Evolutionary conservation across 2,888 invertebrate species (phyloP), one percentile per base, ranked within the genome.

Genomic region (Diarsia brunnea): DNA sequence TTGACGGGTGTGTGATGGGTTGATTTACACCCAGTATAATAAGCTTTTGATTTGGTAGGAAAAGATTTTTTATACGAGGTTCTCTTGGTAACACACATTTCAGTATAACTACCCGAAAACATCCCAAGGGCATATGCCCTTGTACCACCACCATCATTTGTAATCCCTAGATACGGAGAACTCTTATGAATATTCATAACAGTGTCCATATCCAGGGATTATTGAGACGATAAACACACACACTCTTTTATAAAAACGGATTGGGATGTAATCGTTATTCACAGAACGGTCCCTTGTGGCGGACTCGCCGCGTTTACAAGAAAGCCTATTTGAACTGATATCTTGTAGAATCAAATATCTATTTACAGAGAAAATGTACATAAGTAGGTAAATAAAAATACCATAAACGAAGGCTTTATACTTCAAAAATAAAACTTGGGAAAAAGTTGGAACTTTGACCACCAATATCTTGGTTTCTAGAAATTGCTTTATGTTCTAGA

Each of bases 201-300:
- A 66, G 61, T 43, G 68, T 14, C 27, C 31, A 16, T 61, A 27
- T 69, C 51, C 69, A 66, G 51, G 83, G 82, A 82, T 82, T 85
- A 81, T 27, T 45, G 47, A 38, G 61, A 71, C 55, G 82, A 77
- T 82, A 51, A 66, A 85, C 65, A 82, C 55, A 63, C 21, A 63
- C 58, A 53, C 58, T 38, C 38, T 19, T 65, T 31, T 31, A 61
- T 38, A 58, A 8, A 24, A 58, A n/a, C 60, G 21, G 49, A 71
- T 58, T n/a, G 55, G 45, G 53, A 51, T 31, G 45, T 72, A 61
- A 60, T 53, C 64, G n/a, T 45, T 21, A 65, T 69, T 47, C 58
- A 85, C 55, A 65, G 60, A 63, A 70, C 21, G 49, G 27, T 47
- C 24, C 67, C 5, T 75, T 81, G 82, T 84, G 14, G 21, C 31